Evolutionary conservation across 2,888 invertebrate genomes (phyloP), one percentile per base, ranked within the genome.

Genomic region (Candidula unifasciata): DNA sequence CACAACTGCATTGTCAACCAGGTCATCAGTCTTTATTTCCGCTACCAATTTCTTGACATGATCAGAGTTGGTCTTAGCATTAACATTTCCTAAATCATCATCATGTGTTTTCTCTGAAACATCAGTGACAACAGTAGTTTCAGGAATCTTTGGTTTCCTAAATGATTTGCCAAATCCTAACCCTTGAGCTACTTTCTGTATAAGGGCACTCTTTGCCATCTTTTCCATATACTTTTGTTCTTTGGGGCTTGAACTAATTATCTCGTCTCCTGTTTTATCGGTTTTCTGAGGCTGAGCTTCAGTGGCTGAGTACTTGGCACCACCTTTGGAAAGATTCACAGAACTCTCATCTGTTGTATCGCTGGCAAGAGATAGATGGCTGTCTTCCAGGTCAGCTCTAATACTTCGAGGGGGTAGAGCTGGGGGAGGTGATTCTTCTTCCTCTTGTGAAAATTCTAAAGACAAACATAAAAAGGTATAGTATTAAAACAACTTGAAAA

Each of bases 341-440:
- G 54, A 54, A 33, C 21, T 30, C 6, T 54, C 27, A 1, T 74
- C 54, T 8, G 24, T 6, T 54, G 30, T 3, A 74, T 74, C 74
- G 54, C 30, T 30, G 18, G 2, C 21, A 18, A 30, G 35, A 76
- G 54, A 33, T 35, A 27, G 37, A 52, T 30, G 73, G 30, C 24
- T 68, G 33, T 10, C 24, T 33, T 76, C 80, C 30, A 80, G 60
- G 76, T 35, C 18, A 37, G 64, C 21, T 57, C 37, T 68, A 44
- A 0, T 68, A 68, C 60, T 64, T 35, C 85, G 64, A 27, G 85
- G 86, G 18, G 85, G 91, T 66, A 91, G 86, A 71, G 87, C 88
- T 5, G 90, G 91, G 37, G 90, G 90, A 30, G 89, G 87, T 2
- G 85, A 79, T 13, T 21, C 68, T n/a, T 86, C 87, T 73, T 83